Conservation (phyloP, 2,888 invertebrate genomes). For the Ormyrus thymus region DNA sequence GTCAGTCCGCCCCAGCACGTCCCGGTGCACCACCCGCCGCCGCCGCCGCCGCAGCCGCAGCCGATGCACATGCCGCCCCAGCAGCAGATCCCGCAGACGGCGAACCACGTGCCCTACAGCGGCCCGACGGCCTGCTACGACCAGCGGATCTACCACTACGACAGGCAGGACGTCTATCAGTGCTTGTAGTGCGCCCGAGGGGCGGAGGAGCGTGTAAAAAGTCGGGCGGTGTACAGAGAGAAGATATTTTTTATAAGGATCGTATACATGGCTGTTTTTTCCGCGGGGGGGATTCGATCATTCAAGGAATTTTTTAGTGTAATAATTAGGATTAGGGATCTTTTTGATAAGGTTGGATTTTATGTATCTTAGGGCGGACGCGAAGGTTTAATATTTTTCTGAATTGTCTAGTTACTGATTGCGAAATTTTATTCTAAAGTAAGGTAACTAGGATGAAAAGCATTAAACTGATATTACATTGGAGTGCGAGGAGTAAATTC, state of each 20-base stretch:
- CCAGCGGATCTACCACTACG: conserved; percentile 69
- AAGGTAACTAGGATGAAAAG: conserved; percentile 8
- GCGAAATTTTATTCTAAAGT: conserved; percentile 39
- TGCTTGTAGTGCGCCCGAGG: conserved; percentile 62
- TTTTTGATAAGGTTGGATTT: conserved; percentile 32
- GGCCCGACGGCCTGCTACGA: conserved; percentile 65
- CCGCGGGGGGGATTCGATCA: background rate
- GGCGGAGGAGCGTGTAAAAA: conserved; percentile 9
- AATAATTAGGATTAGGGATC: conserved; percentile 18
- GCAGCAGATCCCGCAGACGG: conserved; percentile 55
- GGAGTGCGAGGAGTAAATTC: conserved; percentile 6
- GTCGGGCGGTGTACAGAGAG: conserved; percentile 22
- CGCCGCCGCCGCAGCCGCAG: conserved; percentile 5
- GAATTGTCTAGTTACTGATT: conserved; percentile 32
- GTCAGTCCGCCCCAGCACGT: conserved; percentile 49
- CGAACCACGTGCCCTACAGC: conserved; percentile 53
- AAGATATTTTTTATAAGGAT: conserved; percentile 10
- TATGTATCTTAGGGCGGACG: conserved; percentile 3
- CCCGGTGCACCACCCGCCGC: conserved; percentile 53
- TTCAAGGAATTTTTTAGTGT: background rate
- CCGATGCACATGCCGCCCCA: conserved; percentile 44
- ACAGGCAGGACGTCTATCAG: conserved; percentile 71
- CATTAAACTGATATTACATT: conserved; percentile 6
- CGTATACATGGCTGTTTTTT: background rate
- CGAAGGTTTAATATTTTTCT: conserved; percentile 34